A percentile compares a stretch with the other conserved stretches of the same genome.
phyloP scores from a whole-genome alignment of 2,888 invertebrate species.

The Drosophila monieri region DNA sequence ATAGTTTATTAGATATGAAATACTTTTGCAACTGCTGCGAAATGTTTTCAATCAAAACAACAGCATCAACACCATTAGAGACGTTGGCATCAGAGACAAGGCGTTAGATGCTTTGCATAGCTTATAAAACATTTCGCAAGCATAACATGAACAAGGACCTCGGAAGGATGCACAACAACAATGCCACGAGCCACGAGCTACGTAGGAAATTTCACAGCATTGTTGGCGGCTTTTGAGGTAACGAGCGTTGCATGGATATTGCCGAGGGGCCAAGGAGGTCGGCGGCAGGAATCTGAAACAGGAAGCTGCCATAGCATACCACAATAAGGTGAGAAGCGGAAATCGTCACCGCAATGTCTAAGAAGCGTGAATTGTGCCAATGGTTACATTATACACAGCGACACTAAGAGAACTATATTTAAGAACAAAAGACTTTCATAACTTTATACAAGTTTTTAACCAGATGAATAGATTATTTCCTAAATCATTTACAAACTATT shows the following conservation, averaged over 20 bases:
- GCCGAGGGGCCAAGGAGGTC: not conserved
- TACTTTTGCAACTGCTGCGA: slow-evolving; percentile 10
- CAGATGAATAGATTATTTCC: not conserved
- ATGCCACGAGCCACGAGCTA: slow-evolving; percentile 40
- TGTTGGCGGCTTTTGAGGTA: slow-evolving; percentile 71
- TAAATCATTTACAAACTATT: not conserved
- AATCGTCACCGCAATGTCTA: slow-evolving; percentile 70
- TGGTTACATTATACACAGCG: slow-evolving; percentile 13
- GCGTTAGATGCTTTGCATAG: slow-evolving; percentile 59
- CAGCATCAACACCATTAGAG: slow-evolving; percentile 23
- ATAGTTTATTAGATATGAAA: slow-evolving; percentile 19
- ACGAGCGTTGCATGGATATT: slow-evolving; percentile 22
- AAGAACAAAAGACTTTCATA: not conserved
- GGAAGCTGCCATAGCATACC: slow-evolving; percentile 9
- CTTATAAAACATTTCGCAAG: slow-evolving; percentile 57
- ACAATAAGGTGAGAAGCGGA: slow-evolving; percentile 48
- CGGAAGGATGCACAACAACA: slow-evolving; percentile 36
- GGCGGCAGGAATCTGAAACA: not conserved
- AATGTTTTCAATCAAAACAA: slow-evolving; percentile 47
- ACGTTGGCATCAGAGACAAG: slow-evolving; percentile 26
- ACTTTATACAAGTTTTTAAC: not conserved
- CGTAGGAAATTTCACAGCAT: slow-evolving; percentile 60
- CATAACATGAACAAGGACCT: slow-evolving; percentile 60
- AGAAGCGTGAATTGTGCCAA: slow-evolving; percentile 69
- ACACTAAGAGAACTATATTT: slow-evolving; percentile 1